A percentile compares a stretch with the other conserved stretches of the same genome.
Conservation (phyloP, 2,888 invertebrate species). For the Embidobia sp. region DNA sequence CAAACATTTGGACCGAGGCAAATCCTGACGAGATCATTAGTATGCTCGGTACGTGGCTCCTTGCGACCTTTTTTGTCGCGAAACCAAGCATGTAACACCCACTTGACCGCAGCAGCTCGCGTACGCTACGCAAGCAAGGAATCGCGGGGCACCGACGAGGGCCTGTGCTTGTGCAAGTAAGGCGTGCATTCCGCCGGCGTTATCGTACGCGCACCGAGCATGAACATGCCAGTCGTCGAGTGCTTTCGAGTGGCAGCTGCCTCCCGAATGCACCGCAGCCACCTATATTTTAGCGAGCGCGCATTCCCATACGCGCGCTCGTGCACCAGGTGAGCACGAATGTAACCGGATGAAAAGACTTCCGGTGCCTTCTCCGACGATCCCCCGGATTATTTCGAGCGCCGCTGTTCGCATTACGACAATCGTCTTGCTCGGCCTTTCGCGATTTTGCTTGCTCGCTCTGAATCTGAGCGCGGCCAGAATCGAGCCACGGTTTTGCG, state of each 20-base stretch:
- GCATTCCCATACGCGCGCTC: slow-evolving; percentile 46
- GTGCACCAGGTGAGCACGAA: slow-evolving; percentile 35
- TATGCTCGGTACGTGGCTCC: slow-evolving; percentile 60
- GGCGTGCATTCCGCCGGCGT: slow-evolving; percentile 67
- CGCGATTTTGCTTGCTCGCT: no score
- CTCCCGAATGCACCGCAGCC: slow-evolving; percentile 66
- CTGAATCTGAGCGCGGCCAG: no score
- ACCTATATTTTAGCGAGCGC: slow-evolving; percentile 45
- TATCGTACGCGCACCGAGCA: slow-evolving; percentile 70
- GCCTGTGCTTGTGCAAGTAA: slow-evolving; percentile 63
- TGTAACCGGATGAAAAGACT: slow-evolving; percentile 48
- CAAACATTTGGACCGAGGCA: slow-evolving; percentile 57
- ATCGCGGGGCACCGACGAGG: slow-evolving; percentile 57
- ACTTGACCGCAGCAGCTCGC: slow-evolving; percentile 64
- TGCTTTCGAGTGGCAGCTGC: slow-evolving; percentile 70
- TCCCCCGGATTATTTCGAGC: slow-evolving; percentile 34
- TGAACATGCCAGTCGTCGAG: slow-evolving; percentile 69
- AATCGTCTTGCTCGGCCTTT: slow-evolving; percentile 11
- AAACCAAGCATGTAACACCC: slow-evolving; percentile 66
- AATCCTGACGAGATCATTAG: slow-evolving; percentile 64
- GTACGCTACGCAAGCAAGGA: slow-evolving; percentile 60
- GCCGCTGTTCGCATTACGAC: slow-evolving; percentile 9
- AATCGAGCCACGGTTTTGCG: no score
- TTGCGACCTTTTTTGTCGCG: slow-evolving; percentile 64
- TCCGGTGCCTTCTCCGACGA: slow-evolving; percentile 38